Conservation (phyloP, 2,797 vertebrate species). For the Mustela erminea region DNA sequence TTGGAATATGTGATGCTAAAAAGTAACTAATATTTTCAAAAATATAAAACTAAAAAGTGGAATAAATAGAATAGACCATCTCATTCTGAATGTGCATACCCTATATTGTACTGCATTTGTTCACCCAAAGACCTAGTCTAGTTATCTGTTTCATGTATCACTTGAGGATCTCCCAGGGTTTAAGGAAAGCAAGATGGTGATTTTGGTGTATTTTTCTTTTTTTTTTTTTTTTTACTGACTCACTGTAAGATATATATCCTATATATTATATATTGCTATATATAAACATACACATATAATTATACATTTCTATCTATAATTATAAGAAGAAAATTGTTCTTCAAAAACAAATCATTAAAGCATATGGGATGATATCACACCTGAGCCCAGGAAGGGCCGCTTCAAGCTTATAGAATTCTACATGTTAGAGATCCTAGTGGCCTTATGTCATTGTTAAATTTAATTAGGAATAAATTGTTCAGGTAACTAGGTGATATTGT, state of each 20-base stretch:
- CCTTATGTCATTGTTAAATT: background rate
- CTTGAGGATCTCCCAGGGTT: background rate
- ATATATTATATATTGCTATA: background rate
- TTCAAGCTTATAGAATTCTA: background rate
- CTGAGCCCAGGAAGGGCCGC: background rate
- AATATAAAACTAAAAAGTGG: slow-evolving; percentile 2
- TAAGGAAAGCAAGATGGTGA: slow-evolving; percentile 1
- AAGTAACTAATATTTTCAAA: background rate
- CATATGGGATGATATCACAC: background rate
- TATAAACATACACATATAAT: background rate
- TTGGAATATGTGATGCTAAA: background rate
- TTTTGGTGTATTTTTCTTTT: background rate
- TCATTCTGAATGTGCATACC: slow-evolving; percentile 11
- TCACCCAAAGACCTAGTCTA: background rate
- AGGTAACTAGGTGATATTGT: background rate
- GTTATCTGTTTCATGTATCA: background rate
- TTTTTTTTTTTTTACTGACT: background rate
- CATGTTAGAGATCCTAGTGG: background rate
- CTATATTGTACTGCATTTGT: background rate
- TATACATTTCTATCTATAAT: background rate
- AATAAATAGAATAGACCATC: background rate
- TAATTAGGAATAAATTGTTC: background rate
- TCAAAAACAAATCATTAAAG: background rate
- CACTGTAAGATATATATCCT: background rate
- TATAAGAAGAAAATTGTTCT: background rate